phyloP scores from a whole-genome alignment of 23 tunicate genomes.

The Halocynthia roretzi region DNA sequence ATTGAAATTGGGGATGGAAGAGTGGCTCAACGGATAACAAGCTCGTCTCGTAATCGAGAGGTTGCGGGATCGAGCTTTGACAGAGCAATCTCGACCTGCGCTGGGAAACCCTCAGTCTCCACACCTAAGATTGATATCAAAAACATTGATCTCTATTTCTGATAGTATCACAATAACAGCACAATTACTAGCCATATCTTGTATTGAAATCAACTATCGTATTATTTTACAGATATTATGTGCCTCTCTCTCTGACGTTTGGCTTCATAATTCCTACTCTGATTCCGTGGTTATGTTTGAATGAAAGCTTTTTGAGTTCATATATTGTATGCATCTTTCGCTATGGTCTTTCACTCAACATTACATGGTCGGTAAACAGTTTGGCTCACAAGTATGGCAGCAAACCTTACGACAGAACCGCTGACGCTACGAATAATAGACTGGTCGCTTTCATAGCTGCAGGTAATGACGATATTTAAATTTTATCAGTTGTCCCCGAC shows the following conservation, averaged over 20 bases:
- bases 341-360: slow-evolving; percentile 26
- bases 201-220: no score
- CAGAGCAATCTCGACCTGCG: no score
- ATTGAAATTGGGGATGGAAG: no score
- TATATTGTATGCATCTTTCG: slow-evolving; percentile 40
- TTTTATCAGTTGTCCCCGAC: neutral
- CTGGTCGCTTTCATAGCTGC: slow-evolving; percentile 38
- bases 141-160: no score
- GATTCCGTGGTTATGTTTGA: slow-evolving; percentile 27
- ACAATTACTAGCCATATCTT: no score
- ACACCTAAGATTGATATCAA: no score
- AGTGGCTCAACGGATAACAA: no score
- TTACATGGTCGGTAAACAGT: slow-evolving; percentile 83
- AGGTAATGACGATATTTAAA: slow-evolving; percentile 17
- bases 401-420: slow-evolving; percentile 66
- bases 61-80: no score
- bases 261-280: slow-evolving; percentile 26
- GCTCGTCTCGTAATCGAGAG: no score
- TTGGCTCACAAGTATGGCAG: slow-evolving; percentile 64
- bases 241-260: slow-evolving; percentile 16
- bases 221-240: slow-evolving; percentile 25
- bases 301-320: slow-evolving; percentile 39
- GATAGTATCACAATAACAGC: no score
- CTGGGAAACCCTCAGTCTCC: no score
- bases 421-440: slow-evolving; percentile 58